Evolutionary conservation across 2,797 vertebrate species (phyloP), one percentile per base, ranked within the genome.

Genomic region (Ciconia nigra): DNA sequence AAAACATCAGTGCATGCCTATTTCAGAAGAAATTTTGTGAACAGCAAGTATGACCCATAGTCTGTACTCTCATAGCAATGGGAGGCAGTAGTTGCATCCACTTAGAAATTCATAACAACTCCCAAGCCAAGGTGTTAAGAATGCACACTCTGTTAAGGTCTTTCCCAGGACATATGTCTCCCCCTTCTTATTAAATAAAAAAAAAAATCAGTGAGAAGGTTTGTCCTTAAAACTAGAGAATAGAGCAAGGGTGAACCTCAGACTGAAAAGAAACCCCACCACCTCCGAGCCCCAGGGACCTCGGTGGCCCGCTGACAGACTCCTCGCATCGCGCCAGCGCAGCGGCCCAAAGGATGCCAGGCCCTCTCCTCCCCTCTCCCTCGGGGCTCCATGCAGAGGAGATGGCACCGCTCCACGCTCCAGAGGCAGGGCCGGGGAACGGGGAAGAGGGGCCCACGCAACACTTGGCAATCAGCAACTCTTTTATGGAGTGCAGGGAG

Each of bases 251-350:
- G 13, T 49, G 29, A 84, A 17, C 6, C 39, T 87, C 61, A 82
- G n/a, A n/a, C 42, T 66, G 70, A 62, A 66, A 73, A 42, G 54
- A 76, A 86, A 46, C 7, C 3, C 11, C 35, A 42, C 11, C 17
- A 42, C 15, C 35, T 77, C 31, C 3, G 2, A 15, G 7, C 15
- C 8, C n/a, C 66, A 41, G 21, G 31, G 42, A 57, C 16, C 15
- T 28, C 2, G 2, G 25, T 28, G 52, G 17, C 22, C 21, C 3
- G 0, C 35, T 9, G 1, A 15, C 9, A 54, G 54, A 5, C 15
- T 54, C 29, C 33, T 78, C 10, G 4, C 6, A 1, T 5, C 2
- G 3, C 3, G 15, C 11, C 15, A 21, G 25, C 2, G 0, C 29
- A 29, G 46, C 8, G 1, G 37, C 83, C 28, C 29, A 26, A 41